Base-by-base conservation (phyloP, 2,888 invertebrate genomes). In the Dermolepida albohirtum region DNA sequence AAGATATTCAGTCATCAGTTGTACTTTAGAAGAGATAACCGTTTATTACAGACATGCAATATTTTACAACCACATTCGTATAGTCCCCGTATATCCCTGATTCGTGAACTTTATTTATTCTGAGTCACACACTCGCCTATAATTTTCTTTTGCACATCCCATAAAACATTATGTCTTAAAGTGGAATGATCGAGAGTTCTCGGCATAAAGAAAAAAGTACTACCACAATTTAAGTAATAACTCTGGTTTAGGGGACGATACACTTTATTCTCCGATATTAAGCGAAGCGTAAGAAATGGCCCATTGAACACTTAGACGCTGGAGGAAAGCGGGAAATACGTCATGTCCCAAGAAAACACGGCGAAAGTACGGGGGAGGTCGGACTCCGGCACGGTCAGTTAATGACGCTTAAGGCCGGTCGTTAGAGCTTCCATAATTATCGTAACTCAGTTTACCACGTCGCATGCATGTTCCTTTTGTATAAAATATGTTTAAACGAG, bases 201-300 rank as follows among this genome's bases (percentile, higher is more conserved):
- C 39, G 40, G 22, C 41, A 34, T 10, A 17, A 40, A 40, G 49
- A 63, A 29, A 57, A 66, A 57, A 50, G 47, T 41, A 43, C 34
- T 55, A 57, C 64, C 27, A 50, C 68, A 50, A 68, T 68, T 68
- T 64, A 49, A 39, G 64, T 68, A 68, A 64, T 68, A 68, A 68
- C 57, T 66, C 49, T 44, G 69, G 55, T 68, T 66, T 67, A 69
- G 68, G 70, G 72, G 59, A 52, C 62, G 70, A 54, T 57, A 70
- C 77, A 73, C 75, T 76, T 75, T 70, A 73, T 77, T 74, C 76
- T 72, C 71, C 73, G 76, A 74, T 75, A 77, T 78, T 78, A 78
- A 78, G 74, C 78, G 74, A 73, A 79, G 79, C 80, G 79, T 77
- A 78, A 80, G 80, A 79, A 81, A 81, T 81, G 82, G 81, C 76